Conservation (phyloP, 2,113 vertebrate species). For the Ellobius talpinus region DNA sequence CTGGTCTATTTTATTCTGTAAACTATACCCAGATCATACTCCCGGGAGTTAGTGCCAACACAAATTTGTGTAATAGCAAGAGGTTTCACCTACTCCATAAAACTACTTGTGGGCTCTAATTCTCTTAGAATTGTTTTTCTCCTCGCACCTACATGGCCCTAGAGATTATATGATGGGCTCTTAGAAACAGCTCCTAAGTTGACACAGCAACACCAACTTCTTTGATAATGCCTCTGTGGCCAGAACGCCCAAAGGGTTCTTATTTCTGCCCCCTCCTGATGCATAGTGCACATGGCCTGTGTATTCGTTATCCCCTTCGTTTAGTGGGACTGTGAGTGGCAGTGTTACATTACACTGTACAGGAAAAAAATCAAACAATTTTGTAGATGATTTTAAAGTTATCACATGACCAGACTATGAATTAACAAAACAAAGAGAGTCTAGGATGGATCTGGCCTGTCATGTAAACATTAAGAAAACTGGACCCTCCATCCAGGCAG, state of each 20-base stretch:
- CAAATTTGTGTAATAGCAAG: neutral
- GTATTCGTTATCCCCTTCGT: neutral
- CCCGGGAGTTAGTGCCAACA: neutral
- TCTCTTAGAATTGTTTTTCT: slow-evolving; percentile 19
- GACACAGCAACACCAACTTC: neutral
- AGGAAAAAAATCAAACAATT: neutral
- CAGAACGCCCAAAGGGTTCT: neutral
- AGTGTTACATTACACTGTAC: neutral
- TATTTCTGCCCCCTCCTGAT: neutral
- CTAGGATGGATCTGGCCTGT: neutral
- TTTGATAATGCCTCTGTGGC: neutral
- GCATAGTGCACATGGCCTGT: neutral
- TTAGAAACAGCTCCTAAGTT: neutral
- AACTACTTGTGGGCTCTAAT: neutral
- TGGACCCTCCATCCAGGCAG: no score
- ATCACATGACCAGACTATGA: neutral
- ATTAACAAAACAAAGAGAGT: neutral
- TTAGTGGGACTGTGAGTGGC: neutral
- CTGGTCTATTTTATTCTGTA: neutral
- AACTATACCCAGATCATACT: neutral
- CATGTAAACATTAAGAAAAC: neutral
- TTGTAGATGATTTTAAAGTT: neutral
- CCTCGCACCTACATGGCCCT: neutral
- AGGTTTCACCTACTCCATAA: neutral
- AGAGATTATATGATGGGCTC: neutral